These are phyloP conservation scores for Incurvaria masculella DNA, from an alignment of 2,888 invertebrate genomes.

Conservation along the genomic window DNA sequence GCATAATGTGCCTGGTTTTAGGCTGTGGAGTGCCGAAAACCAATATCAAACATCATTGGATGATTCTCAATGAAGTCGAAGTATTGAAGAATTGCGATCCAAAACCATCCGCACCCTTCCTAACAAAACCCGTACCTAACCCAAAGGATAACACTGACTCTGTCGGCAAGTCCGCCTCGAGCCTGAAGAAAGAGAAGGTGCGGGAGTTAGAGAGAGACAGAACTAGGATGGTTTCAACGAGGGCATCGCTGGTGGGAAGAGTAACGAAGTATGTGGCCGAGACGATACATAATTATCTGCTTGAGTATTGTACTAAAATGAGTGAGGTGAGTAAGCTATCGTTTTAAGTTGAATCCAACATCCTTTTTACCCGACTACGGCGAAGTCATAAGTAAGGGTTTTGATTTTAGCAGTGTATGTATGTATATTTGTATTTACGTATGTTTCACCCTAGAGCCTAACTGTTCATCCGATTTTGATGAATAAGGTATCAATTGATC, in stretches of 20 bases:
- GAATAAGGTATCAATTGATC: too few relatives aligned
- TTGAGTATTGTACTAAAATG: slow-evolving; percentile 48
- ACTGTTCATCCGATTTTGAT: too few relatives aligned
- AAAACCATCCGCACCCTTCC: slow-evolving; percentile 11
- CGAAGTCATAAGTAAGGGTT: too few relatives aligned
- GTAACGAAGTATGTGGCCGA: slow-evolving; percentile 46
- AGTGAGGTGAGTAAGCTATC: slow-evolving; percentile 42
- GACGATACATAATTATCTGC: slow-evolving; percentile 44
- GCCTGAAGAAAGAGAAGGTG: background rate
- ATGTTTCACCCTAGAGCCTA: too few relatives aligned
- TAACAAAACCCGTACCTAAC: background rate
- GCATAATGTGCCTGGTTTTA: slow-evolving; percentile 17
- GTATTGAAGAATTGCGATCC: slow-evolving; percentile 21
- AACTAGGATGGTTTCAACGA: slow-evolving; percentile 29
- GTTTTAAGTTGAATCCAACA: too few relatives aligned
- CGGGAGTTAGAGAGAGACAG: slow-evolving; percentile 17
- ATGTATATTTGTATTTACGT: too few relatives aligned
- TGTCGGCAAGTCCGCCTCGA: background rate
- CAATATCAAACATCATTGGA: slow-evolving; percentile 35
- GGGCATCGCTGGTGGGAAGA: slow-evolving; percentile 32
- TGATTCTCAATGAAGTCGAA: slow-evolving; percentile 31
- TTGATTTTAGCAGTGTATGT: too few relatives aligned
- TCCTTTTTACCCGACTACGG: too few relatives aligned
- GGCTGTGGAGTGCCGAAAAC: slow-evolving; percentile 32
- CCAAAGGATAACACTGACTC: background rate